Percentiles rank a stretch among this genome's conserved stretches.
phyloP scores from a whole-genome alignment of 1,140 invertebrate genomes.

The Temnothorax nylanderi region DNA sequence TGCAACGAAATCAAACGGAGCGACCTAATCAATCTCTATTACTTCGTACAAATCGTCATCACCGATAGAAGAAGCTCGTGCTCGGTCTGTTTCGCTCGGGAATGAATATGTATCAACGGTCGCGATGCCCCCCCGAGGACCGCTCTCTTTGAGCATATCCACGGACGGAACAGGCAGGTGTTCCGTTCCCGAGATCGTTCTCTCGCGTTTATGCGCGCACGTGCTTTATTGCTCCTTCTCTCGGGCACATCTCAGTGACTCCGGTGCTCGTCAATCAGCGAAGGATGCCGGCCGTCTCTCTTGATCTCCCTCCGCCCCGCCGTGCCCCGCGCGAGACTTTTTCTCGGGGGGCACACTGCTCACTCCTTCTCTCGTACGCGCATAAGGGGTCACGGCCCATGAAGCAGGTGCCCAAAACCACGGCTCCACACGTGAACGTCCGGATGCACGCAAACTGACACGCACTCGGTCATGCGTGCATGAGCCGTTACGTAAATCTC shows the following conservation, averaged over 20 bases:
- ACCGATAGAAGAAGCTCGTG: background rate
- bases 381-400: conserved; percentile 78
- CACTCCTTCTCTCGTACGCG: conserved; percentile 15
- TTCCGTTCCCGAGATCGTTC: conserved; percentile 77
- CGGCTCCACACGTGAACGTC: conserved; percentile 40
- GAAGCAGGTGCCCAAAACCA: conserved; percentile 70
- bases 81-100: conserved; percentile 27
- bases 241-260: conserved; percentile 80
- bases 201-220: conserved; percentile 82
- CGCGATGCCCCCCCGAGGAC: conserved; percentile 35
- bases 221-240: conserved; percentile 82
- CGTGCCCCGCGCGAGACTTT: conserved; percentile 23
- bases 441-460: conserved; percentile 62
- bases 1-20: background rate
- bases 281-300: conserved; percentile 69
- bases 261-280: conserved; percentile 83
- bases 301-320: conserved; percentile 42
- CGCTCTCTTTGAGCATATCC: conserved; percentile 33
- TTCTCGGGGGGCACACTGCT: conserved; percentile 27
- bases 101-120: conserved; percentile 72
- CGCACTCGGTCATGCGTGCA: conserved; percentile 60
- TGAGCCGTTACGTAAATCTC: conserved; percentile 72
- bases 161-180: conserved; percentile 78
- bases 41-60: conserved; percentile 32
- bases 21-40: conserved; percentile 30